Base-by-base conservation (phyloP, 2,797 vertebrate species). In the Platalea minor region DNA sequence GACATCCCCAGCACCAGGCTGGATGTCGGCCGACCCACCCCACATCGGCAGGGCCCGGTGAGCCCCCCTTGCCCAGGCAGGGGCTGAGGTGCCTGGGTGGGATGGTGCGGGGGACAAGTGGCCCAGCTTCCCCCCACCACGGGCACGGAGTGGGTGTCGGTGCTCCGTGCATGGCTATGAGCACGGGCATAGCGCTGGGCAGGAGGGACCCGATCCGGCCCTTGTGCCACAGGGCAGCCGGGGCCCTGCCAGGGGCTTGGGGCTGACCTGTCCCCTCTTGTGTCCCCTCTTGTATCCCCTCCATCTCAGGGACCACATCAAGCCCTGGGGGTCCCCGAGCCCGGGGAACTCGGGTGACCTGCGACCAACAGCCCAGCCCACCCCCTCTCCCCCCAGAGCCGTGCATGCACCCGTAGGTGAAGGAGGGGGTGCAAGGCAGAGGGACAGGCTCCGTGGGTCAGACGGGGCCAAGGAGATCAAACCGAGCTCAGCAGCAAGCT, bases 331-430 rank as follows among this genome's bases (percentile, higher is more conserved):
- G 25, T 50, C 39, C 35, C 48, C 0, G 0, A 54, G 56, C 29
- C 35, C 60, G 59, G 41, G 61, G 37, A 72, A 69, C 43, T 28
- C 0, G 4, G 25, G 70, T 60, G 79, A 93, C 86, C 74, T 89
- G 75, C 1, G 0, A 68, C 88, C 86, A 76, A 53, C 39, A 95
- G 54, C 65, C 69, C 56, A 70, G 23, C 13, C 35, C 51, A 33
- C 51, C 67, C 57, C 24, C 13, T 3, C 5, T 28, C 31, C 56
- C 10, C 16, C 19, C 24, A 29, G 69, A 70, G 29, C 13, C 5
- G 3, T 43, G 73, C 93, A 94, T 91, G 95, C 93, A 90, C 90
- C 86, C 73, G 41, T 3, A 43, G 81, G 82, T 39, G 79, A 90
- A 86, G 68, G 87, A 79, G 2, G 45, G 53, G 53, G 29, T 37